A percentile compares a stretch with the other conserved stretches of the same genome.
Evolutionary conservation across 2,113 vertebrate genomes (phyloP).

Genomic region (Chloropsis cyanopogon): DNA sequence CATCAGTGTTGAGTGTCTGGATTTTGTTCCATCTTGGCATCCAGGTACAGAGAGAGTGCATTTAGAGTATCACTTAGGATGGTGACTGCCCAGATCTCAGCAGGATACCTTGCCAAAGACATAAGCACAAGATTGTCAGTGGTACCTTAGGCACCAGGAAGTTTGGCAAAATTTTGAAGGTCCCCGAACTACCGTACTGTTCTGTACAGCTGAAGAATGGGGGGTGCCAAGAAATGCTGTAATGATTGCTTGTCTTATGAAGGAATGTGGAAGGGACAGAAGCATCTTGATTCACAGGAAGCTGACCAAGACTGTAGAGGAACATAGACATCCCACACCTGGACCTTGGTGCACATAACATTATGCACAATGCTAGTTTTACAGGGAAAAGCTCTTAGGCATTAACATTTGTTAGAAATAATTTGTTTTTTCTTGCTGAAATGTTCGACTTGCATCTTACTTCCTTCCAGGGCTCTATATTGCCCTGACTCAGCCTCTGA

Average conservation of each 20-base stretch:
- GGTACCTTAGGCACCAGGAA: background rate
- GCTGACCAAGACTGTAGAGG: background rate
- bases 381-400: background rate
- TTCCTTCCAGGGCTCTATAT: background rate
- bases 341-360: accelerated
- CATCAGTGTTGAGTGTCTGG: background rate
- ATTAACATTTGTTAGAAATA: background rate
- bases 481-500: background rate
- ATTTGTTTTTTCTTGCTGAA: background rate
- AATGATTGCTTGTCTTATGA: background rate
- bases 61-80: background rate
- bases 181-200: background rate
- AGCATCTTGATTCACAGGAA: background rate
- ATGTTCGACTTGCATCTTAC: background rate
- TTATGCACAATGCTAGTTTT: background rate
- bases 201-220: background rate
- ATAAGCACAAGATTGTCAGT: background rate
- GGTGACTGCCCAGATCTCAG: background rate
- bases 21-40: background rate
- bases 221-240: background rate
- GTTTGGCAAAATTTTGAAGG: background rate
- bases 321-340: accelerated
- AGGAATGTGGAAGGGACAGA: background rate
- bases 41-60: too few relatives aligned
- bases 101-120: background rate